Conservation (phyloP, 2,797 vertebrate genomes). For the Pseudochirops cupreus region DNA sequence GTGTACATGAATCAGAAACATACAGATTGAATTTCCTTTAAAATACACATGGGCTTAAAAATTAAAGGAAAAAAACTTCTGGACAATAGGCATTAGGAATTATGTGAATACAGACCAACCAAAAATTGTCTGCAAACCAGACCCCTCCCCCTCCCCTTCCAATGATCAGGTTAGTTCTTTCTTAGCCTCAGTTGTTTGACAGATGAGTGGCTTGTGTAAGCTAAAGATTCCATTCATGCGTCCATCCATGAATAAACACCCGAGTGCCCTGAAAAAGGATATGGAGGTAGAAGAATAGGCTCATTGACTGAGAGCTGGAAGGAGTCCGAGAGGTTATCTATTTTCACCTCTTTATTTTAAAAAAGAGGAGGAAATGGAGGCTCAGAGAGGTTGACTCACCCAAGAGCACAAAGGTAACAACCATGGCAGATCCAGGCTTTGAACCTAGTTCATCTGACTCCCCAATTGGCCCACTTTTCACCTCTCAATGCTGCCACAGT, state of each 20-base stretch:
- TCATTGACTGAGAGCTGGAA: neutral
- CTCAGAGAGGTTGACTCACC: neutral
- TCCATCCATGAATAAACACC: neutral
- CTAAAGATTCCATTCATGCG: neutral
- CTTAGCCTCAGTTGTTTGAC: neutral
- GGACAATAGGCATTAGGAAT: neutral
- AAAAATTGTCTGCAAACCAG: conserved; percentile 6
- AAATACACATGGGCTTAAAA: neutral
- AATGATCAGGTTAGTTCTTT: neutral
- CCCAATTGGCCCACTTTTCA: neutral
- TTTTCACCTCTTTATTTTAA: neutral
- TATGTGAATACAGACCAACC: neutral
- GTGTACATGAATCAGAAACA: conserved; percentile 53
- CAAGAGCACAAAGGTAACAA: neutral
- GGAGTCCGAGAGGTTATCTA: neutral
- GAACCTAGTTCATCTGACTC: neutral
- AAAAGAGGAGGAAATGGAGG: neutral
- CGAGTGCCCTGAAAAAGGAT: neutral
- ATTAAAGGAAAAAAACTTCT: neutral
- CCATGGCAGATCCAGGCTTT: neutral
- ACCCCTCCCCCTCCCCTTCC: neutral
- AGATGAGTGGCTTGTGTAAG: neutral
- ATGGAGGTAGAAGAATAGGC: neutral
- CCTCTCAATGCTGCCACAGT: neutral
- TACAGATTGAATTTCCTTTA: neutral